phyloP scores from a whole-genome alignment of 2,113 vertebrate species.

The Solenodon paradoxus region DNA sequence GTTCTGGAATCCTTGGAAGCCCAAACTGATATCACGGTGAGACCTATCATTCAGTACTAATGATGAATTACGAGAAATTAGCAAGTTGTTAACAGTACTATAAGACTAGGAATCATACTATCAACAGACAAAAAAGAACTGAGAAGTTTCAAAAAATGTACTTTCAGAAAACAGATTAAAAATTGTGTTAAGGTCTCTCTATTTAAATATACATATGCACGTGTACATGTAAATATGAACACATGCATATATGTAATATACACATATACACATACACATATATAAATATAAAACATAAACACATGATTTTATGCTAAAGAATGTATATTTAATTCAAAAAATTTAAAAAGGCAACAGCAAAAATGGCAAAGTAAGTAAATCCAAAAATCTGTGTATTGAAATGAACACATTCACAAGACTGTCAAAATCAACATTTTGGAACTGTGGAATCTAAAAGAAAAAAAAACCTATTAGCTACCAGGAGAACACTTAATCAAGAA shows the following conservation, averaged over 20 bases:
- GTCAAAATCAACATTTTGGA: background rate
- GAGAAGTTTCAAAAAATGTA: background rate
- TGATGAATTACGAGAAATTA: background rate
- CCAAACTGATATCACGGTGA: no score
- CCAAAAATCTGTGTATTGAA: no score
- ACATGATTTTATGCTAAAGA: background rate
- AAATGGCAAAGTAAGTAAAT: background rate
- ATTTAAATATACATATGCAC: background rate
- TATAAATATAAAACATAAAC: no score
- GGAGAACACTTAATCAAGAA: no score
- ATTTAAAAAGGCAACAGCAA: background rate
- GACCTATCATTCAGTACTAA: no score
- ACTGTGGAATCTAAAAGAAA: no score
- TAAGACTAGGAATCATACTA: background rate
- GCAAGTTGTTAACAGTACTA: background rate
- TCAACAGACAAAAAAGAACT: background rate
- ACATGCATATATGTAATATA: no score
- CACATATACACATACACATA: no score
- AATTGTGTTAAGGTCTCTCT: background rate
- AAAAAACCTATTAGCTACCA: no score
- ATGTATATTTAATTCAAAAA: background rate
- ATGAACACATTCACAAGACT: no score
- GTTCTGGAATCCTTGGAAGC: background rate
- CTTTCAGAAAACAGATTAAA: background rate
- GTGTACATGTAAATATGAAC: no score